Conservation (phyloP, 2,888 invertebrate species). For the Pyrrhia umbra region DNA sequence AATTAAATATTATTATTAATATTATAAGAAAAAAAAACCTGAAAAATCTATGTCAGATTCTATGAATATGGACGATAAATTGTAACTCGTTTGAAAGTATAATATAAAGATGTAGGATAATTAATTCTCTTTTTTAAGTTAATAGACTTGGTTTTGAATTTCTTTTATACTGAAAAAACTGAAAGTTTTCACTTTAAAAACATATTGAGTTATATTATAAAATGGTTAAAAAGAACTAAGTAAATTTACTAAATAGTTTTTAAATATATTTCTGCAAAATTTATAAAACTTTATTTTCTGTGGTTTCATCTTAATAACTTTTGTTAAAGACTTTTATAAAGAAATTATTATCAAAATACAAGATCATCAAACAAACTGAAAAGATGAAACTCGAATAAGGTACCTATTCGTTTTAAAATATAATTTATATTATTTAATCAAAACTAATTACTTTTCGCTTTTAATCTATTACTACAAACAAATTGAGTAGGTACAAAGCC, state of each 20-base stretch:
- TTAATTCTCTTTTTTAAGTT: not conserved
- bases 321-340: not conserved
- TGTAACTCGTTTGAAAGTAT: not conserved
- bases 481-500: too few relatives aligned
- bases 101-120: not conserved
- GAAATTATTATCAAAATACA: not conserved
- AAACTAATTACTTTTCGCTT: not conserved
- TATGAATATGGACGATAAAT: conserved; percentile 1
- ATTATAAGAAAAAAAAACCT: not conserved
- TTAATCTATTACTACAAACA: not conserved
- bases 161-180: not conserved
- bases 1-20: not conserved
- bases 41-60: not conserved
- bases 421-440: not conserved
- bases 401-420: not conserved
- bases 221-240: not conserved
- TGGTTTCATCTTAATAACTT: not conserved
- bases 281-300: not conserved
- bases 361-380: not conserved
- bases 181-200: not conserved
- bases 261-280: not conserved
- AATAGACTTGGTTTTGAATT: not conserved
- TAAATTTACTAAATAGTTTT: not conserved
- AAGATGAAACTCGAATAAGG: not conserved
- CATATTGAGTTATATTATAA: not conserved